phyloP scores from a whole-genome alignment of 2,888 invertebrate species.

The Syrista parreyssii region DNA sequence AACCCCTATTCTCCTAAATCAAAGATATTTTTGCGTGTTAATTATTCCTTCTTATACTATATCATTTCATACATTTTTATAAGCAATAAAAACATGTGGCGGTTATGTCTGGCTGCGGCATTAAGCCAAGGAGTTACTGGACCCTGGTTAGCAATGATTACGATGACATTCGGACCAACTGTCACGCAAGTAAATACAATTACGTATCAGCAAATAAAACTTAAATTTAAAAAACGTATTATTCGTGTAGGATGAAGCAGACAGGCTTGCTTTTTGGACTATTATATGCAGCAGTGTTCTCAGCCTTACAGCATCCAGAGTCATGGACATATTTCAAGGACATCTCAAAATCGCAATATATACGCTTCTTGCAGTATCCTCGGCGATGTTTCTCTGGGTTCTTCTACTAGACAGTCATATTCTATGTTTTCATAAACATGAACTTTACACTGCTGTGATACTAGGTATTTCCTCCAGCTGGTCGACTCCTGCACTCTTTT shows the following conservation, averaged over 20 bases:
- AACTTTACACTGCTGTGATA: constrained; percentile 47
- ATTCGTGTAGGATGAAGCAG: constrained; percentile 45
- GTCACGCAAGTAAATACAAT: constrained; percentile 42
- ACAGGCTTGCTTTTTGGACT: constrained; percentile 54
- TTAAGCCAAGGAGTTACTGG: constrained; percentile 51
- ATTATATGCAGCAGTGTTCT: constrained; percentile 46
- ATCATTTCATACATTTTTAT: not conserved
- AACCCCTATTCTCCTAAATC: not conserved
- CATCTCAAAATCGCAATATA: constrained; percentile 43
- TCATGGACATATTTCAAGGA: constrained; percentile 49
- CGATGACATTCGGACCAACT: constrained; percentile 42
- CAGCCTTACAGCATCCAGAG: constrained; percentile 42
- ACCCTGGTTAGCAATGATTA: constrained; percentile 53
- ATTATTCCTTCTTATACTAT: not conserved
- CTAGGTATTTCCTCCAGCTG: constrained; percentile 49
- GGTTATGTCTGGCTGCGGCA: constrained; percentile 44
- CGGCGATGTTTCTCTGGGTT: constrained; percentile 51
- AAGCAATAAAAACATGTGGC: constrained; percentile 48
- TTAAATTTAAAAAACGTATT: not conserved
- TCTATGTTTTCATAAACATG: constrained; percentile 41
- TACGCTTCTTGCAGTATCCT: constrained; percentile 37
- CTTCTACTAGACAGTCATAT: constrained; percentile 40
- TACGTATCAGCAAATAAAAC: not conserved
- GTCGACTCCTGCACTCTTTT: constrained; percentile 51
- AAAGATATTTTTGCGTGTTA: not conserved